Base-by-base conservation (phyloP, 1,140 invertebrate species). In the Drosophila paulistorum region DNA sequence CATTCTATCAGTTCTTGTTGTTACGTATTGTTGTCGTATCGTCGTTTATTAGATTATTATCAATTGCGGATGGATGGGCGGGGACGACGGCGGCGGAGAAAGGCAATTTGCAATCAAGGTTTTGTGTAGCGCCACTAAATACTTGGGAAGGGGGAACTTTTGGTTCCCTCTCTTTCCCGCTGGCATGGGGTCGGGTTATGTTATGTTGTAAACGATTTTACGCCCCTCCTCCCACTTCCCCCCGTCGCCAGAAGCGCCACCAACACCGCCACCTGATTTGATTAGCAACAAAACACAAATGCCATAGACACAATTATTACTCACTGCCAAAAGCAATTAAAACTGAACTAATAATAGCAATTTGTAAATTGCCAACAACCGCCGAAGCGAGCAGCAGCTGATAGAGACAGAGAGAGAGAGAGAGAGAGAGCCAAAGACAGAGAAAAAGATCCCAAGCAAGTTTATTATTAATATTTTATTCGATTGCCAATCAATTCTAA, bases 301-400 rank as follows among this genome's bases (percentile, higher is more conserved):
- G 55, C 41, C 80, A 62, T 60, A 41, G 61, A 54, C 77, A 77
- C 77, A 81, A 77, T 85, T 81, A 71, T 85, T 84, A 85, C 74
- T 77, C 81, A 84, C 37, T 85, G 81, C 81, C 73, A 68, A 64
- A 61, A 67, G 74, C 81, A 81, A 85, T 84, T 84, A 81, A 84
- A 84, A 61, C 37, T 59, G 67, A 68, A 85, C 74, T 86, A 81
- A 78, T 81, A 79, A 85, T 85, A 79, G 68, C 81, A 58, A 85
- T 72, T 86, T 81, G 74, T 81, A 86, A 85, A 75, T 81, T 65
- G 70, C 65, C 71, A 79, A 69, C 62, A 63, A 37, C 45, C 45
- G 45, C 9, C n/a, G 17, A n/a, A 51, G 1, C 45, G 10, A 11
- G 45, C 45, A 17, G n/a, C 42, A 45, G n/a, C 13, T 14, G 14